phyloP scores from a whole-genome alignment of 1,140 invertebrate genomes.

The Pemphigus obesinymphae region DNA sequence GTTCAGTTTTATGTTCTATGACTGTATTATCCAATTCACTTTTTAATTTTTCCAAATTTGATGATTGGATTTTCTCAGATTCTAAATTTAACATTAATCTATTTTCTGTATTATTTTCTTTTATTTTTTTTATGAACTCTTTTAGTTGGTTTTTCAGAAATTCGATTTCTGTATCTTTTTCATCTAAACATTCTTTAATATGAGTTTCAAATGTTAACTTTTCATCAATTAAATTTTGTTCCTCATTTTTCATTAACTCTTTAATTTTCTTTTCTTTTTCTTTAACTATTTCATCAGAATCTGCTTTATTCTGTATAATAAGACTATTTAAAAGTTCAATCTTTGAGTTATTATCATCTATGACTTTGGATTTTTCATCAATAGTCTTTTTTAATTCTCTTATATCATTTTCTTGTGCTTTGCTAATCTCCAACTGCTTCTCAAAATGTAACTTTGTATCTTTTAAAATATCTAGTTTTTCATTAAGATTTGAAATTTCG shows the following conservation, averaged over 20 bases:
- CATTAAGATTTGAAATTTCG: neutral
- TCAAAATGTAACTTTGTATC: neutral
- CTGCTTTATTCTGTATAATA: neutral
- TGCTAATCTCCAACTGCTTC: neutral
- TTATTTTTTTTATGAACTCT: no score
- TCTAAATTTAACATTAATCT: constrained; percentile 16
- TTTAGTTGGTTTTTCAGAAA: neutral
- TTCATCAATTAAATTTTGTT: neutral
- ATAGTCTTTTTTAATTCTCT: neutral
- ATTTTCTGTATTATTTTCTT: constrained; percentile 20
- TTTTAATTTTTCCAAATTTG: constrained; percentile 1
- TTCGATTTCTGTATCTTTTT: constrained; percentile 8
- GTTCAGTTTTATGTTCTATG: neutral
- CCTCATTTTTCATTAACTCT: neutral
- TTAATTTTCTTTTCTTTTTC: no score
- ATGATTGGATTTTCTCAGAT: neutral
- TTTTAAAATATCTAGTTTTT: neutral
- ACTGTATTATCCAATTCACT: neutral
- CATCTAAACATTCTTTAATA: neutral
- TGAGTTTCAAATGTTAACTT: neutral
- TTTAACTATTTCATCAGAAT: neutral
- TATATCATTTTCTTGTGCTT: neutral
- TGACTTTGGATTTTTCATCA: neutral
- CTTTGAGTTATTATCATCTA: neutral
- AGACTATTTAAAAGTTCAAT: neutral